A percentile compares a stretch with the other conserved stretches of the same genome.
These are phyloP conservation scores for Ornithoptera priamus DNA, from an alignment of 2,888 invertebrate species.

Conservation along the genomic window DNA sequence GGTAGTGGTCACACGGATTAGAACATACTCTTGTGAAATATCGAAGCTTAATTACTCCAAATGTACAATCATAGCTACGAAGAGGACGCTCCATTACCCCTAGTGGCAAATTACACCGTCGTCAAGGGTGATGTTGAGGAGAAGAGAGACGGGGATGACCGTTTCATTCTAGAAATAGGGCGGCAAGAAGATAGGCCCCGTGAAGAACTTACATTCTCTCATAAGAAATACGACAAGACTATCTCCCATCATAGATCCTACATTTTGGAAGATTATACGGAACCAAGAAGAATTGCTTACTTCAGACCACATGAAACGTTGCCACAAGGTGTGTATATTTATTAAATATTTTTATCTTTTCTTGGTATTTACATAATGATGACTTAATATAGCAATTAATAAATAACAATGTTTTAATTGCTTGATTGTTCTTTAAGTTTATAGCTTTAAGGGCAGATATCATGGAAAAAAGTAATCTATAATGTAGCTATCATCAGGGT, in stretches of 20 bases:
- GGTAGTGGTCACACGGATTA: constrained; percentile 50
- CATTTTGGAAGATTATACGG: constrained; percentile 66
- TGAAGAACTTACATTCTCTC: constrained; percentile 72
- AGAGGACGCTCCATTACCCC: constrained; percentile 63
- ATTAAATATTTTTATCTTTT: neutral
- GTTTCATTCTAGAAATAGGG: constrained; percentile 76
- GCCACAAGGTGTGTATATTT: constrained; percentile 47
- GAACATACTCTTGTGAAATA: constrained; percentile 20
- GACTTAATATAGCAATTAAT: no score
- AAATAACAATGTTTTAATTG: no score
- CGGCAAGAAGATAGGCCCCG: constrained; percentile 68
- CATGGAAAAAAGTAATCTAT: no score
- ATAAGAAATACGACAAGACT: constrained; percentile 76
- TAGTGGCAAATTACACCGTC: constrained; percentile 66
- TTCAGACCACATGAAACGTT: constrained; percentile 63
- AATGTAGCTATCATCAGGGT: no score
- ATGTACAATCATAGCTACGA: constrained; percentile 68
- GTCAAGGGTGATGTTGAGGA: constrained; percentile 63
- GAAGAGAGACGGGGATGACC: constrained; percentile 62
- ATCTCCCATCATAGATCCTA: constrained; percentile 73
- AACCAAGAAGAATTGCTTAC: constrained; percentile 58
- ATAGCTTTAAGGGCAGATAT: no score
- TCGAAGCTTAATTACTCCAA: constrained; percentile 9
- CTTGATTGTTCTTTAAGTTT: no score
- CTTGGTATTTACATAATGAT: no score